phyloP scores from a whole-genome alignment of 2,797 vertebrate genomes.

The Crax fasciolata region DNA sequence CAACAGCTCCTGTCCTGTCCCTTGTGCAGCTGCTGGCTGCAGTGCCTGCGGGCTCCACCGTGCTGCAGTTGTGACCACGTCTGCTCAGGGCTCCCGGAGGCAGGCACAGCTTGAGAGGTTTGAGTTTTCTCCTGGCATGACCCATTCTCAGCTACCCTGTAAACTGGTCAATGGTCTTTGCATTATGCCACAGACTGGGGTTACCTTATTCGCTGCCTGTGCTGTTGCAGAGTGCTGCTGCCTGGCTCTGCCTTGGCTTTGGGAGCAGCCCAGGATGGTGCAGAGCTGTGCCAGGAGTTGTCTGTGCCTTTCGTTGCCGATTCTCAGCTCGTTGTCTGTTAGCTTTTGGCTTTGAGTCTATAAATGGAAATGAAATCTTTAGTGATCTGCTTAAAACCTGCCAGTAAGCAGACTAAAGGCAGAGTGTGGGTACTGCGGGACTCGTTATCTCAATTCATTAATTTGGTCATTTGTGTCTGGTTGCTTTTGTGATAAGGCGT shows the following conservation, averaged over 20 bases:
- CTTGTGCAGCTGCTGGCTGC: neutral
- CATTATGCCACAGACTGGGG: fast-evolving
- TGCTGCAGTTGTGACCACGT: neutral
- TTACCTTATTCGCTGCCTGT: neutral
- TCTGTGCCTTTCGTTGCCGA: neutral
- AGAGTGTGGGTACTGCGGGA: neutral
- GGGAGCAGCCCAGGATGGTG: too few relatives aligned
- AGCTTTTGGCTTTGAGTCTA: neutral
- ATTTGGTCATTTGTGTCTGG: neutral
- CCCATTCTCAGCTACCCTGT: fast-evolving
- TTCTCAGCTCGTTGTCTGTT: fast-evolving
- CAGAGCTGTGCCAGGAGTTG: fast-evolving
- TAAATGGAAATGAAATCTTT: neutral
- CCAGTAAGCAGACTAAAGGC: neutral
- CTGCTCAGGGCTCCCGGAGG: fast-evolving
- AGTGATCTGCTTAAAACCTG: neutral
- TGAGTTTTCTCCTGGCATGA: neutral
- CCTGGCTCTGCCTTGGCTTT: too few relatives aligned
- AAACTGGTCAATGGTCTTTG: neutral
- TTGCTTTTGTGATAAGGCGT: neutral
- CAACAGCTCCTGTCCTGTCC: neutral
- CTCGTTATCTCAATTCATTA: neutral
- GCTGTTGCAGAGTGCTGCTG: too few relatives aligned
- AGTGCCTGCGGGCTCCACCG: neutral
- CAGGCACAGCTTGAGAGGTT: neutral